Percentiles rank a stretch among this genome's conserved stretches.
phyloP scores from a whole-genome alignment of 2,797 vertebrate species.

The Microctenopoma lineatum region DNA sequence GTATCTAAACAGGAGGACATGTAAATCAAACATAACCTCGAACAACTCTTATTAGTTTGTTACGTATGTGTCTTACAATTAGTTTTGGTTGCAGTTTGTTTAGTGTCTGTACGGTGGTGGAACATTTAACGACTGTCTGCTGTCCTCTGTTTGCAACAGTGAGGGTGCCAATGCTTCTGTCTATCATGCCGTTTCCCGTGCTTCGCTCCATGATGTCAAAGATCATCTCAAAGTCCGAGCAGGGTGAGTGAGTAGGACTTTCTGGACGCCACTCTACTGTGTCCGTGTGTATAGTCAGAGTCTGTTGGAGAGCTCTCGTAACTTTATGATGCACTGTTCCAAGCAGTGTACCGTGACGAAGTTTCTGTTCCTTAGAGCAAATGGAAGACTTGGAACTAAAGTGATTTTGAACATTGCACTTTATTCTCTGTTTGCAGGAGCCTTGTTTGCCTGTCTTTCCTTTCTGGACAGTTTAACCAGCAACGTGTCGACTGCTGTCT shows the following conservation, averaged over 20 bases:
- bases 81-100: background rate
- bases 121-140: background rate
- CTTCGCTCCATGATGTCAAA: constrained; percentile 96
- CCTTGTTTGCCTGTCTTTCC: constrained; percentile 92
- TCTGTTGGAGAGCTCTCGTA: constrained; percentile 15
- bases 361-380: constrained; percentile 18
- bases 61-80: background rate
- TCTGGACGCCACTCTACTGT: constrained; percentile 7
- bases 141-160: constrained; percentile 78
- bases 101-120: background rate
- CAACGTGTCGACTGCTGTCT: constrained; percentile 77
- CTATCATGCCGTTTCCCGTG: constrained; percentile 90
- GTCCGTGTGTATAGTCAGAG: constrained; percentile 42
- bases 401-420: background rate
- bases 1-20: background rate
- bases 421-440: constrained; percentile 81
- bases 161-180: constrained; percentile 86
- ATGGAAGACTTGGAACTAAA: background rate
- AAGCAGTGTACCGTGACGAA: background rate
- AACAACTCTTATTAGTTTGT: background rate
- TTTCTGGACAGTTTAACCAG: constrained; percentile 87
- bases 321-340: background rate
- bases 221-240: constrained; percentile 87
- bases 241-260: constrained; percentile 85
- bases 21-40: background rate